A percentile compares a stretch with the other conserved stretches of the same genome.
Conservation (phyloP, 2,888 invertebrate species). For the Microctonus hyperodae region DNA sequence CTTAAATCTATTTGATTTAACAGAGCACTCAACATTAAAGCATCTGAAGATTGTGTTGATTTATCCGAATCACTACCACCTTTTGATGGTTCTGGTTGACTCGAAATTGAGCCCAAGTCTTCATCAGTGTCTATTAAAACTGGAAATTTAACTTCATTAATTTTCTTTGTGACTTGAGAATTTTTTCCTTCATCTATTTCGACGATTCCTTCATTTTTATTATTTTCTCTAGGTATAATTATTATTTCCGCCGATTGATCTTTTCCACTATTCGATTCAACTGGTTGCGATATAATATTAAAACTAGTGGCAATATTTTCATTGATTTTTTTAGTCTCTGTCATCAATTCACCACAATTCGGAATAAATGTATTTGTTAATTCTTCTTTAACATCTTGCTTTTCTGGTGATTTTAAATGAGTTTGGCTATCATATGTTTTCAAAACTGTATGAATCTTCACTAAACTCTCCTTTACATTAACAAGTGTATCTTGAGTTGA, state of each 20-base stretch:
- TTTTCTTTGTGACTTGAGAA: neutral
- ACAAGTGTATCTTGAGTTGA: slow-evolving; percentile 38
- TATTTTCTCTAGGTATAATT: neutral
- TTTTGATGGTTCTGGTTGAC: slow-evolving; percentile 40
- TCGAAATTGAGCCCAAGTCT: slow-evolving; percentile 33
- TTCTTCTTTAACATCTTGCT: neutral
- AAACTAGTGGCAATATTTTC: slow-evolving; percentile 5
- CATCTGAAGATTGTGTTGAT: slow-evolving; percentile 44
- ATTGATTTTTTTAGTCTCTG: slow-evolving; percentile 32
- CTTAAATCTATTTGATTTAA: slow-evolving; percentile 41
- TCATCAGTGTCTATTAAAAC: slow-evolving; percentile 39
- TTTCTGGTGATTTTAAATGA: slow-evolving; percentile 11
- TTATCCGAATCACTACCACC: slow-evolving; percentile 42
- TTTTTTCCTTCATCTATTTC: neutral
- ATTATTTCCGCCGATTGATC: slow-evolving; percentile 10
- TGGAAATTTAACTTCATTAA: neutral
- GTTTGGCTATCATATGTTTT: slow-evolving; percentile 36
- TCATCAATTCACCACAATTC: slow-evolving; percentile 30
- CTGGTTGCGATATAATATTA: too few species aligned
- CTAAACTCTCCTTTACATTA: slow-evolving; percentile 46
- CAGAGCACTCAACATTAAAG: slow-evolving; percentile 43
- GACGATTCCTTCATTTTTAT: neutral
- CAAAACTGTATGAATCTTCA: slow-evolving; percentile 47
- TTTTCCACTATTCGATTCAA: slow-evolving; percentile 19
- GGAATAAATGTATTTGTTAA: slow-evolving; percentile 21